Evolutionary conservation across 2,797 vertebrate genomes (phyloP).

Genomic region (Spinus olivaceus): DNA sequence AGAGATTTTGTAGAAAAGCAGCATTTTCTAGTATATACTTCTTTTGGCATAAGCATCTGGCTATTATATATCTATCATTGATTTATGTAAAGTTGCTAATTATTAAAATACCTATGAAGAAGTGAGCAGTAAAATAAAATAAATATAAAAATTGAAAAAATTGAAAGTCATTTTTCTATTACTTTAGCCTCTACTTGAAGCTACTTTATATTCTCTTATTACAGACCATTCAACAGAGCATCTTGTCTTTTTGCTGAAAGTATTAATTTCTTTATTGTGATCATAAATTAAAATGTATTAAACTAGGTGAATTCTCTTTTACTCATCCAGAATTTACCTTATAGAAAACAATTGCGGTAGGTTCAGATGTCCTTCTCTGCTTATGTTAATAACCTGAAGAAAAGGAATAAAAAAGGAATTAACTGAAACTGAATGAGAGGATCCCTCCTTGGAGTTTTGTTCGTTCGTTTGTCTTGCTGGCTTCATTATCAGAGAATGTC

Average conservation of each 20-base stretch:
- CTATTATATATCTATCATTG: background rate
- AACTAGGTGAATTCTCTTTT: background rate
- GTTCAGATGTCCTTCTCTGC: background rate
- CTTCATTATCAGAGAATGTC: background rate
- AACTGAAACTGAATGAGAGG: background rate
- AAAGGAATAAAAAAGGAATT: background rate
- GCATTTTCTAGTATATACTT: background rate
- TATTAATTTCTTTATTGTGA: background rate
- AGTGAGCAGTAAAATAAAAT: background rate
- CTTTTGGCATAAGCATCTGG: background rate
- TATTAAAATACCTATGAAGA: background rate
- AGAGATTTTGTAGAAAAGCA: background rate
- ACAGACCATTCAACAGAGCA: background rate
- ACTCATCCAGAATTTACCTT: background rate
- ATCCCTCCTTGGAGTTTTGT: background rate
- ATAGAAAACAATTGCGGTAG: background rate
- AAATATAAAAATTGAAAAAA: background rate
- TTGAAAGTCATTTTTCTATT: accelerated
- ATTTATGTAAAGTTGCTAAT: background rate
- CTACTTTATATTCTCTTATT: background rate
- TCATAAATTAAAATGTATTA: slow-evolving; percentile 2
- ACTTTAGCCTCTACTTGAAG: background rate
- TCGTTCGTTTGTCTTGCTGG: background rate
- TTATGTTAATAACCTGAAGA: background rate
- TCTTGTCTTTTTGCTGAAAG: background rate